Evolutionary conservation across 2,888 invertebrate species (phyloP).

Genomic region (Pterostichus niger): DNA sequence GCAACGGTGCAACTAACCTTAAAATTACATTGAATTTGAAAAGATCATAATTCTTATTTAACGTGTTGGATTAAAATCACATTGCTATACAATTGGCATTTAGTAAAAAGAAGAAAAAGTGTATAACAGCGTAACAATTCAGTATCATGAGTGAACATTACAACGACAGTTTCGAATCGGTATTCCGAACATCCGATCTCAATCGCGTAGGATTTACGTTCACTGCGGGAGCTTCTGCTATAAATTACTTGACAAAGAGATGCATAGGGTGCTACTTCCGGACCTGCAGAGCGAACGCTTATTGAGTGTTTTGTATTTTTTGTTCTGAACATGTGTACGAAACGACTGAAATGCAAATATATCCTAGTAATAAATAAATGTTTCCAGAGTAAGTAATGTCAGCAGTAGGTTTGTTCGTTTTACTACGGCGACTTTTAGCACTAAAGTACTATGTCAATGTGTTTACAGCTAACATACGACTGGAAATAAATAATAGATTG

Average conservation of each 20-base stretch:
- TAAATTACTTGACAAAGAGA: conserved; percentile 34
- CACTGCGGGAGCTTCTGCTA: conserved; percentile 23
- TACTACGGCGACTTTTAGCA: too few relatives aligned
- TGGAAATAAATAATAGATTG: too few relatives aligned
- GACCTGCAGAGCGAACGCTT: conserved; percentile 3
- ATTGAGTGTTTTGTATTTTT: conserved; percentile 9
- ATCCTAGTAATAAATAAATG: background rate
- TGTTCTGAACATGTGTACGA: conserved; percentile 7
- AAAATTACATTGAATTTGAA: too few relatives aligned
- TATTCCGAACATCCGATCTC: conserved; percentile 20
- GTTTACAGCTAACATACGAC: too few relatives aligned
- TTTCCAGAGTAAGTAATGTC: background rate
- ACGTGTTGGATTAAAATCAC: background rate
- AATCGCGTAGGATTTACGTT: conserved; percentile 49
- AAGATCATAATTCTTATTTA: too few relatives aligned
- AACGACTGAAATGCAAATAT: background rate
- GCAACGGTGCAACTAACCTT: background rate
- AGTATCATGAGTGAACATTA: background rate
- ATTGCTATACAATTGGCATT: background rate
- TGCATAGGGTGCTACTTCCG: conserved; percentile 12
- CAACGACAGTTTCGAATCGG: conserved; percentile 10
- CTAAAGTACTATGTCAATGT: too few relatives aligned
- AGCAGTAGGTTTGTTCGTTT: background rate
- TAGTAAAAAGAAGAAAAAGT: background rate
- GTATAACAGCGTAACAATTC: background rate